Conservation (phyloP, 2,113 vertebrate species). For the Aythya baeri region DNA sequence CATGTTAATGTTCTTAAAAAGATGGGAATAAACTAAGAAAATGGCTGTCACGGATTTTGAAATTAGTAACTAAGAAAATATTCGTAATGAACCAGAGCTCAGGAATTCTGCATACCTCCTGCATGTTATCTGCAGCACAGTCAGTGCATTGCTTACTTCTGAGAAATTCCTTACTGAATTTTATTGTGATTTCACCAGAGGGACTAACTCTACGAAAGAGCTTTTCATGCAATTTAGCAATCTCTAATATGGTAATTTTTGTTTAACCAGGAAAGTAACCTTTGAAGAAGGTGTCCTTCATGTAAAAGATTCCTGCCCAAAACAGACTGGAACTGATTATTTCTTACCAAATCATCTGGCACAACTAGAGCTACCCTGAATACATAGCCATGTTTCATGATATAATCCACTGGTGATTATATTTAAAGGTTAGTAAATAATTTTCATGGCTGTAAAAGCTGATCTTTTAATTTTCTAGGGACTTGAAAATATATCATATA, state of each 20-base stretch:
- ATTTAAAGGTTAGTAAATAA: neutral
- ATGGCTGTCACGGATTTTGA: neutral
- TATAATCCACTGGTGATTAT: neutral
- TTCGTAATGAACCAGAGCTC: neutral
- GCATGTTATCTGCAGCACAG: neutral
- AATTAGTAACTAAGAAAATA: neutral
- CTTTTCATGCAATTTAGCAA: neutral
- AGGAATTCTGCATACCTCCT: neutral
- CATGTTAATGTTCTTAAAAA: neutral
- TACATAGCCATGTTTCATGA: neutral
- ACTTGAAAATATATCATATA: neutral
- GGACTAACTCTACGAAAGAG: neutral
- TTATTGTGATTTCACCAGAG: neutral
- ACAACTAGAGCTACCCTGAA: accelerated
- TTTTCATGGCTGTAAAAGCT: neutral
- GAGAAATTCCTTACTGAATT: neutral
- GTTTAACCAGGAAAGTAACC: neutral
- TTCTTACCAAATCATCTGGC: neutral
- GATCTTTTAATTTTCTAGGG: conserved; percentile 20
- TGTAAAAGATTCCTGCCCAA: neutral
- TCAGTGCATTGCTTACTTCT: neutral
- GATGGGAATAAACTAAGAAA: neutral
- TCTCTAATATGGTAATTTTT: accelerated
- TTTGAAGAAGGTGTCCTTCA: neutral
- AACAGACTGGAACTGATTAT: too few relatives aligned